A percentile compares a stretch with the other conserved stretches of the same genome.
These are phyloP conservation scores for Oscheius sp. DNA, from an alignment of 2,888 invertebrate genomes.

Conservation along the genomic window DNA sequence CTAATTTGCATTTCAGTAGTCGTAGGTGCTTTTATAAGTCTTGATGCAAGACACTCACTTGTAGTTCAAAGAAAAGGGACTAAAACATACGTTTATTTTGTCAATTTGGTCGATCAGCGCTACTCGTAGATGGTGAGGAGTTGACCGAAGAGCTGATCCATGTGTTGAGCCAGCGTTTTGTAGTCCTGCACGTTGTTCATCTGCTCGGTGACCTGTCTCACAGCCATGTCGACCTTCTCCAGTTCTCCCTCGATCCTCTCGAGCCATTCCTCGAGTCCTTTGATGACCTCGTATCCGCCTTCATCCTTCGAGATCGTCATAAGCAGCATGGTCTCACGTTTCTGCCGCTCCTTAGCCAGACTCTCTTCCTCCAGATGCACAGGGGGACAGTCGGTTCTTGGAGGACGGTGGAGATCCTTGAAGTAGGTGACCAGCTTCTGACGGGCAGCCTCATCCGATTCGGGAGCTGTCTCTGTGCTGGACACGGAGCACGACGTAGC, in stretches of 20 bases:
- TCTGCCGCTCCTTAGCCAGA: constrained; percentile 7
- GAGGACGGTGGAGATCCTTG: background rate
- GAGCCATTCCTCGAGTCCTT: constrained; percentile 7
- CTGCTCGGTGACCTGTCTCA: background rate
- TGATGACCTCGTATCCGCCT: background rate
- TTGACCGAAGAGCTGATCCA: background rate
- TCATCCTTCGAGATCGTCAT: background rate
- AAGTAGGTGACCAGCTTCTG: background rate
- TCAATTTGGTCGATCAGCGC: too few relatives aligned
- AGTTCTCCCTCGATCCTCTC: background rate
- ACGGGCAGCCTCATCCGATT: constrained; percentile 1
- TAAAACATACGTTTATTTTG: too few relatives aligned
- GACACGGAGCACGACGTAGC: background rate
- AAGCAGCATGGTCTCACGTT: background rate
- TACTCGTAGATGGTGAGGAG: too few relatives aligned
- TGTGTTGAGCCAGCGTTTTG: constrained; percentile 1
- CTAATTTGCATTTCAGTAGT: too few relatives aligned
- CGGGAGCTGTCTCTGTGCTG: constrained; percentile 13
- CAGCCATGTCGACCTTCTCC: background rate
- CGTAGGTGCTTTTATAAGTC: too few relatives aligned
- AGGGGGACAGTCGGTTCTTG: background rate
- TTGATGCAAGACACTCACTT: too few relatives aligned
- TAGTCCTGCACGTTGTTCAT: background rate
- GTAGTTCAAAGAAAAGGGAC: too few relatives aligned
- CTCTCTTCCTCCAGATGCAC: background rate